These are phyloP conservation scores for Oxytorus armatus DNA, from an alignment of 2,888 invertebrate genomes.

Conservation along the genomic window DNA sequence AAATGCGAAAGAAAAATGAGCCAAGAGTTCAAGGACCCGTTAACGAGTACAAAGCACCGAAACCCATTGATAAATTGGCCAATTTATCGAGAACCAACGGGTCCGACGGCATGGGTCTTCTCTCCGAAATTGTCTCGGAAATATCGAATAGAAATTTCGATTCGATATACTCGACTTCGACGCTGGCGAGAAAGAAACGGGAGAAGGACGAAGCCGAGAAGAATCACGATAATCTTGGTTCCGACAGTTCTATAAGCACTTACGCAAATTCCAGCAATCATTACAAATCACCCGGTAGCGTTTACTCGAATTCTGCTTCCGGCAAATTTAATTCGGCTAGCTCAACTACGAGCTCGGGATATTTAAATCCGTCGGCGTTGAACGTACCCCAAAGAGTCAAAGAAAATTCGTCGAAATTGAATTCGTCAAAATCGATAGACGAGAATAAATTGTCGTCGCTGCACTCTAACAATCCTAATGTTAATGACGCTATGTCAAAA, in stretches of 20 bases:
- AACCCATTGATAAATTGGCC: slow-evolving; percentile 84
- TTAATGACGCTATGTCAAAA: slow-evolving; percentile 77
- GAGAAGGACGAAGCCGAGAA: slow-evolving; percentile 79
- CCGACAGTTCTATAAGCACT: slow-evolving; percentile 84
- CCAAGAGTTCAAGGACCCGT: slow-evolving; percentile 76
- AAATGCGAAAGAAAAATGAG: slow-evolving; percentile 74
- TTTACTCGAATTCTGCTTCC: slow-evolving; percentile 86
- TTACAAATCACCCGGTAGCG: slow-evolving; percentile 87
- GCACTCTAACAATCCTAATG: slow-evolving; percentile 73
- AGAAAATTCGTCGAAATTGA: slow-evolving; percentile 67
- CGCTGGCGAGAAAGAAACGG: slow-evolving; percentile 88
- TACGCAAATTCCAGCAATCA: slow-evolving; percentile 86
- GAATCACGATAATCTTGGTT: slow-evolving; percentile 73
- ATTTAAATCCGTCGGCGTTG: slow-evolving; percentile 90
- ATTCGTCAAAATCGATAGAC: slow-evolving; percentile 34
- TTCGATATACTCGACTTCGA: slow-evolving; percentile 93
- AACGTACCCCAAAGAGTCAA: slow-evolving; percentile 86
- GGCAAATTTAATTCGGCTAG: slow-evolving; percentile 86
- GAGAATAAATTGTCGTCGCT: slow-evolving; percentile 70
- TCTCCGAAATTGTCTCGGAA: slow-evolving; percentile 95
- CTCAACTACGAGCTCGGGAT: slow-evolving; percentile 90
- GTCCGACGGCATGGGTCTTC: slow-evolving; percentile 89
- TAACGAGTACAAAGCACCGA: slow-evolving; percentile 84
- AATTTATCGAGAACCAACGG: slow-evolving; percentile 78
- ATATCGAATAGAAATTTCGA: slow-evolving; percentile 94